phyloP scores from a whole-genome alignment of 35 echinoderm and acorn worm genomes.

The Holothuria glaberrima region DNA sequence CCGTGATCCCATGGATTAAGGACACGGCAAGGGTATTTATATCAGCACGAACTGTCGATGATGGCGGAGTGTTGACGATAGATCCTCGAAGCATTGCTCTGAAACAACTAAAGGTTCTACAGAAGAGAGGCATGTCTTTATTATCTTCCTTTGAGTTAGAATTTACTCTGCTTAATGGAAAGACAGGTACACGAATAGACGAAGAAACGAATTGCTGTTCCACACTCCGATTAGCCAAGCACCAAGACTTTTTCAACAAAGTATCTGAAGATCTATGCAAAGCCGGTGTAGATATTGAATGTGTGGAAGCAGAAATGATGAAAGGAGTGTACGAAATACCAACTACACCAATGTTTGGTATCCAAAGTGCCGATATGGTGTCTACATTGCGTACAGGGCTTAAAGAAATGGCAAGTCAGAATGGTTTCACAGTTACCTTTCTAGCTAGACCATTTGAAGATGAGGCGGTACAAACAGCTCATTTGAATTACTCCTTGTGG shows the following conservation, averaged over 20 bases:
- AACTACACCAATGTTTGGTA: slow-evolving; percentile 70
- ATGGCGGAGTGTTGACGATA: no score
- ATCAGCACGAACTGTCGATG: no score
- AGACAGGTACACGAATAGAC: no score
- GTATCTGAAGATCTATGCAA: background rate
- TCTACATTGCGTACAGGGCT: slow-evolving; percentile 66
- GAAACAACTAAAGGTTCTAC: background rate
- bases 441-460: slow-evolving; percentile 71
- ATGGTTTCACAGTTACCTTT: slow-evolving; percentile 73
- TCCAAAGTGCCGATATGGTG: no score
- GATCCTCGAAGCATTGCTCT: slow-evolving; percentile 9
- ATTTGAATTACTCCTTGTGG: no score
- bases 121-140: no score
- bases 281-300: no score
- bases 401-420: slow-evolving; percentile 77
- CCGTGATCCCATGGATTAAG: slow-evolving; percentile 12
- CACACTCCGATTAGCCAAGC: background rate
- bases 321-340: slow-evolving; percentile 75
- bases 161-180: slow-evolving; percentile 1
- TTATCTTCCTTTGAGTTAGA: no score
- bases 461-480: slow-evolving; percentile 45
- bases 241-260: background rate
- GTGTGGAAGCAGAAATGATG: slow-evolving; percentile 61
- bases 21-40: slow-evolving; percentile 28
- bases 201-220: background rate